phyloP scores from a whole-genome alignment of 2,797 vertebrate genomes.

The Masticophis lateralis region DNA sequence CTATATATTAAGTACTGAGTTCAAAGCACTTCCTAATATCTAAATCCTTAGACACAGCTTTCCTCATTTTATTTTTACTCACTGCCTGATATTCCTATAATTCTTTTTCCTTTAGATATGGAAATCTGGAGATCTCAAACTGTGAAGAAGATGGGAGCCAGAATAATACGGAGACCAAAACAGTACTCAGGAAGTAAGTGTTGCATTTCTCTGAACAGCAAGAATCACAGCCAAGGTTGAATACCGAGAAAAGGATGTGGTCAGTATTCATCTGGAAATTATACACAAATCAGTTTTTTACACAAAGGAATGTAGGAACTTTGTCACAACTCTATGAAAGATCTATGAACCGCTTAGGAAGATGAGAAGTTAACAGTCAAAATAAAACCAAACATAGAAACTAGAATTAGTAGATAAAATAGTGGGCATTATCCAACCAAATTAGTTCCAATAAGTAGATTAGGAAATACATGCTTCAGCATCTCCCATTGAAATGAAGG shows the following conservation, averaged over 20 bases:
- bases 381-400: not conserved
- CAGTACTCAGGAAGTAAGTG: constrained; percentile 72
- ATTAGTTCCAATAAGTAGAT: not conserved
- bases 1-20: not conserved
- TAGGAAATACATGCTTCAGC: not conserved
- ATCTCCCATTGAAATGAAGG: not conserved
- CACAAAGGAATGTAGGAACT: constrained; percentile 3
- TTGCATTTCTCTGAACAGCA: not conserved
- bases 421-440: not conserved
- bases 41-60: not conserved
- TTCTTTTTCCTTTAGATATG: constrained; percentile 61
- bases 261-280: constrained; percentile 33
- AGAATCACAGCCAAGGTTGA: not conserved
- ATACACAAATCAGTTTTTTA: not conserved
- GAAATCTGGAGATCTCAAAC: constrained; percentile 60
- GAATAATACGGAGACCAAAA: constrained; percentile 56
- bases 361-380: not conserved
- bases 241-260: not conserved
- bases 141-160: constrained; percentile 61
- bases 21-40: not conserved
- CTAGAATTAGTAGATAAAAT: not conserved
- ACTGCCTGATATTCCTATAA: constrained; percentile 28
- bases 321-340: not conserved
- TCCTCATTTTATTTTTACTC: not conserved
- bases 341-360: not conserved